These are phyloP conservation scores for Oreochromis niloticus DNA, from an alignment of 2,113 vertebrate genomes.

Conservation along the genomic window DNA sequence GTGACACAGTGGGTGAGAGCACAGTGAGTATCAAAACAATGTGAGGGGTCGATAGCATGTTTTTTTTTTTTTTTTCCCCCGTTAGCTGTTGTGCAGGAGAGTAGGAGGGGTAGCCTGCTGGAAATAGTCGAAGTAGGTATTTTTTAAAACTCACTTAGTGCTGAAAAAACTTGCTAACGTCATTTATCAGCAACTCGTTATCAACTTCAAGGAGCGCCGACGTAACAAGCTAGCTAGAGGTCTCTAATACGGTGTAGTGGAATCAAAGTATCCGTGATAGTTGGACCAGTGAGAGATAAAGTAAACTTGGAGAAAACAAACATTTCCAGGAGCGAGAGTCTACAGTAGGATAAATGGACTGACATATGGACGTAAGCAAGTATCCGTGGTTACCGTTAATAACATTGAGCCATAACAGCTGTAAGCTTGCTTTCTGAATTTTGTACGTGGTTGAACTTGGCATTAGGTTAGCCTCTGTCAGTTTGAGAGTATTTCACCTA, in stretches of 20 bases:
- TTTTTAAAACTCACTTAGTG: neutral
- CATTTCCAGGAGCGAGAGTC: neutral
- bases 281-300: neutral
- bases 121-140: neutral
- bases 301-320: neutral
- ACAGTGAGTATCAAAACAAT: constrained; percentile 13
- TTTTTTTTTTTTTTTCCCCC: neutral
- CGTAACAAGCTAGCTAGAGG: neutral
- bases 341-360: neutral
- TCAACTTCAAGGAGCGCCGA: neutral
- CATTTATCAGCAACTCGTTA: neutral
- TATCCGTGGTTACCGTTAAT: neutral
- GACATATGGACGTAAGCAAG: neutral
- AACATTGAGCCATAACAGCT: neutral
- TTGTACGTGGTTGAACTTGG: too few relatives aligned
- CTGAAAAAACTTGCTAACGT: neutral
- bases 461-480: neutral
- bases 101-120: neutral
- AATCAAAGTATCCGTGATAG: neutral
- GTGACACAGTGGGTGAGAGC: constrained; percentile 33
- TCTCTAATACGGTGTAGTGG: neutral
- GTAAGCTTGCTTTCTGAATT: neutral
- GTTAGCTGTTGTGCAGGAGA: neutral
- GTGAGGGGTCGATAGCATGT: neutral
- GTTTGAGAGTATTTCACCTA: neutral